These are phyloP conservation scores for Ceyx melanurus DNA, from an alignment of 2,113 vertebrate species.

Conservation along the genomic window DNA sequence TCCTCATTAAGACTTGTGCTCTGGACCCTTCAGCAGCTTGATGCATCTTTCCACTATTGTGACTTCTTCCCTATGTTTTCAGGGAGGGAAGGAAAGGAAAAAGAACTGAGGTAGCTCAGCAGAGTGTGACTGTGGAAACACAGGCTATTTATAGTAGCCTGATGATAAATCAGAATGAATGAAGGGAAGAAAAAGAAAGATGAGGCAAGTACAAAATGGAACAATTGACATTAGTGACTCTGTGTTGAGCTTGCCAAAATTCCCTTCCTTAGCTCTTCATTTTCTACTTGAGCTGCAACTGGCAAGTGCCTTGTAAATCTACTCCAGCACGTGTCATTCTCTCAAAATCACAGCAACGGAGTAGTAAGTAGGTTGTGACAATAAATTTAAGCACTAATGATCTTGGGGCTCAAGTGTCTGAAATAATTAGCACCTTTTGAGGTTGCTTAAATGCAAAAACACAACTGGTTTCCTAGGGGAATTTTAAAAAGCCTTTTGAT, in stretches of 20 bases:
- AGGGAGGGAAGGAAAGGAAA: background rate
- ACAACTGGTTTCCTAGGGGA: background rate
- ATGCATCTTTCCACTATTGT: background rate
- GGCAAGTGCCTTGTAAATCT: background rate
- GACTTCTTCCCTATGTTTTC: background rate
- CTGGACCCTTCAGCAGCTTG: no score
- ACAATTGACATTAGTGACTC: background rate
- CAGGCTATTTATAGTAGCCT: background rate
- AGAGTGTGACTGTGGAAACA: background rate
- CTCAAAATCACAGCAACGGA: background rate
- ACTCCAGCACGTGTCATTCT: background rate
- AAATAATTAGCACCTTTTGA: conserved; percentile 14
- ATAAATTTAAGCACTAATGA: background rate
- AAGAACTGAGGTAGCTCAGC: background rate
- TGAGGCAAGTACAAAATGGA: background rate
- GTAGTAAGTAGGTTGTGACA: background rate
- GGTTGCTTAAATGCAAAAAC: background rate
- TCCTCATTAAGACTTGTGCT: no score
- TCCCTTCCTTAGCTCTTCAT: background rate
- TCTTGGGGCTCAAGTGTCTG: background rate
- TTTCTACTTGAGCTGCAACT: background rate
- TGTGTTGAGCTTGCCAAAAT: background rate
- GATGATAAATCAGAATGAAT: background rate
- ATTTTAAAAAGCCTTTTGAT: conserved; percentile 3
- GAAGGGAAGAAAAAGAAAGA: background rate